Evolutionary conservation across 2,888 invertebrate genomes (phyloP).

Genomic region (Frankliniella fusca): DNA sequence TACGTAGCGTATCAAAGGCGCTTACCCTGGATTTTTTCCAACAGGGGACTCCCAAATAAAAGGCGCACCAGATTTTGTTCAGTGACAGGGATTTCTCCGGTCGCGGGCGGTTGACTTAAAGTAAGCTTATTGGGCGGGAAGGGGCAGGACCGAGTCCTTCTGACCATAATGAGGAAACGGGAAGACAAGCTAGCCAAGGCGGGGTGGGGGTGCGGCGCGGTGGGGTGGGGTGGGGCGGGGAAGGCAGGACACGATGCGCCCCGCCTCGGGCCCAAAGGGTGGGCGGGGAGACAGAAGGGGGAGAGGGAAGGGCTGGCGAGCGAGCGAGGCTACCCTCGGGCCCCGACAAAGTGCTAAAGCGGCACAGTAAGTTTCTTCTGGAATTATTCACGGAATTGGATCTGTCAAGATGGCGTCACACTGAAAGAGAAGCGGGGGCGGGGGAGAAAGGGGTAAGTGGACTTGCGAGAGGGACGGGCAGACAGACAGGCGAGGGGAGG

Average conservation of each 20-base stretch:
- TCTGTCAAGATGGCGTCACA: conserved; percentile 9
- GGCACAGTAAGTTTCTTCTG: conserved; percentile 26
- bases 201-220: too few species aligned
- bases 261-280: not conserved
- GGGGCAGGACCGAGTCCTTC: not conserved
- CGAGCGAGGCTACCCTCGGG: not conserved
- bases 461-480: not conserved
- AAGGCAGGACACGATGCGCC: not conserved
- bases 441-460: not conserved
- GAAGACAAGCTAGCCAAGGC: too few species aligned
- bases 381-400: conserved; percentile 20
- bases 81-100: too few species aligned
- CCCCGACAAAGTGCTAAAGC: conserved; percentile 12
- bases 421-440: not conserved
- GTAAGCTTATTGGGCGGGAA: too few species aligned
- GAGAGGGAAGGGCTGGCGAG: not conserved
- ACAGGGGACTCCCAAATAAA: too few species aligned
- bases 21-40: too few species aligned
- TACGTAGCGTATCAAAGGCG: too few species aligned
- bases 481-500: not conserved
- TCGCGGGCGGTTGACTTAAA: too few species aligned
- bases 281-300: not conserved
- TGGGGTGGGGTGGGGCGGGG: too few species aligned
- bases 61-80: too few species aligned
- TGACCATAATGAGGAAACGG: not conserved